Evolutionary conservation across 2,888 invertebrate species (phyloP).

Genomic region (Drosophila demipolita): DNA sequence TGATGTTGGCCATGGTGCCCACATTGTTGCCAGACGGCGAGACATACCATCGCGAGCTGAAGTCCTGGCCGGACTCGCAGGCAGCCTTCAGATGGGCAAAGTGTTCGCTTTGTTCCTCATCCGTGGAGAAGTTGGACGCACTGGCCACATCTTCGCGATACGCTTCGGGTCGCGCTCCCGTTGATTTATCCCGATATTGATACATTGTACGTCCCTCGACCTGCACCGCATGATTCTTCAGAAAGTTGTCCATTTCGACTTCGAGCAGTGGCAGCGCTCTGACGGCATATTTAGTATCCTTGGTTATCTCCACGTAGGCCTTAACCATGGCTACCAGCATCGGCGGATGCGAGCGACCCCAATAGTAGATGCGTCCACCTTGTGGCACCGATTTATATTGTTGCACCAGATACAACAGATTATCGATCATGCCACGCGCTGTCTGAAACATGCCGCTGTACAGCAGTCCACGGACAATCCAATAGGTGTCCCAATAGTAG

Average conservation of each 20-base stretch:
- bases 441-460: conserved; percentile 93
- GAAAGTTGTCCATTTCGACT: conserved; percentile 93
- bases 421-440: conserved; percentile 92
- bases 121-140: conserved; percentile 86
- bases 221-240: conserved; percentile 89
- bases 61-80: conserved; percentile 98
- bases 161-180: conserved; percentile 95
- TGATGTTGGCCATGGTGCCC: conserved; percentile 90
- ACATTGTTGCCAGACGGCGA: conserved; percentile 88
- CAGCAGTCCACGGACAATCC: conserved; percentile 95
- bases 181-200: conserved; percentile 90
- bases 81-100: conserved; percentile 95
- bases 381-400: conserved; percentile 94
- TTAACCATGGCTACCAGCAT: conserved; percentile 93
- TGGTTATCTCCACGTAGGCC: conserved; percentile 89
- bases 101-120: conserved; percentile 87
- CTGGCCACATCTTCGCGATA: conserved; percentile 90
- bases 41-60: conserved; percentile 95
- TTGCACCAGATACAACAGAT: conserved; percentile 92
- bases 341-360: conserved; percentile 93
- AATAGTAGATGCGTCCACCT: conserved; percentile 95
- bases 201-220: conserved; percentile 89
- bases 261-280: conserved; percentile 89
- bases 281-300: conserved; percentile 89
- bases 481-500: conserved; percentile 98